Evolutionary conservation across 2,888 invertebrate genomes (phyloP).

Genomic region (Myopa tessellatipennis): DNA sequence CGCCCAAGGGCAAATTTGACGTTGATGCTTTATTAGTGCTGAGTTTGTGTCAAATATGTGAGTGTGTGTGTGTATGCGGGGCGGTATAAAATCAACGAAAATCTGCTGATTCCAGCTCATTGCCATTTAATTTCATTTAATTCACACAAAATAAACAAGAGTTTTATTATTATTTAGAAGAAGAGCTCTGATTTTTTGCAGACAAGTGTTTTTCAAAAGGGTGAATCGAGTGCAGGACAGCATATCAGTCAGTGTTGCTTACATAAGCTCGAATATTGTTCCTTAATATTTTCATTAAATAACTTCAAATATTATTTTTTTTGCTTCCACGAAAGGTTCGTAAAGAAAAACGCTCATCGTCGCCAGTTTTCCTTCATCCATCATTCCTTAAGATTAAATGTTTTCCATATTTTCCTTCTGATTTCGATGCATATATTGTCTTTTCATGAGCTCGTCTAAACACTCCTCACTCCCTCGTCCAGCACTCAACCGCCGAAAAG

Average conservation of each 20-base stretch:
- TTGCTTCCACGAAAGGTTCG: not conserved
- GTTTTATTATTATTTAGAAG: not conserved
- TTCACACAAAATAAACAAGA: conserved; percentile 62
- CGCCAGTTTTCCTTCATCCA: too few relatives aligned
- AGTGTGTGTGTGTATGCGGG: conserved; percentile 47
- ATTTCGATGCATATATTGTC: not conserved
- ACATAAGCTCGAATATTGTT: too few relatives aligned
- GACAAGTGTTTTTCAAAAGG: too few relatives aligned
- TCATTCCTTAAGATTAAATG: too few relatives aligned
- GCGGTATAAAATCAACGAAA: conserved; percentile 60
- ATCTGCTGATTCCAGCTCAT: conserved; percentile 69
- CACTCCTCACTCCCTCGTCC: not conserved
- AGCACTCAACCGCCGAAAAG: not conserved
- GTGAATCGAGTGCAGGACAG: too few relatives aligned
- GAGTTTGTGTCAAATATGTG: conserved; percentile 6
- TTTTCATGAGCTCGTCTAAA: not conserved
- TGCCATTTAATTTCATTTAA: conserved; percentile 68
- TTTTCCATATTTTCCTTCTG: too few relatives aligned
- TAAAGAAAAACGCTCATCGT: too few relatives aligned
- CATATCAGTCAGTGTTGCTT: too few relatives aligned
- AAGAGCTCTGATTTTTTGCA: too few relatives aligned
- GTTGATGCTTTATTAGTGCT: not conserved
- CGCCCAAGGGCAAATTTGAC: conserved; percentile 48
- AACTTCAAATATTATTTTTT: too few relatives aligned
- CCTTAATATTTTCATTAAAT: too few relatives aligned